Evolutionary conservation across 2,888 invertebrate species (phyloP), one percentile per base, ranked within the genome.

Genomic region (Ischnus inquisitorius): DNA sequence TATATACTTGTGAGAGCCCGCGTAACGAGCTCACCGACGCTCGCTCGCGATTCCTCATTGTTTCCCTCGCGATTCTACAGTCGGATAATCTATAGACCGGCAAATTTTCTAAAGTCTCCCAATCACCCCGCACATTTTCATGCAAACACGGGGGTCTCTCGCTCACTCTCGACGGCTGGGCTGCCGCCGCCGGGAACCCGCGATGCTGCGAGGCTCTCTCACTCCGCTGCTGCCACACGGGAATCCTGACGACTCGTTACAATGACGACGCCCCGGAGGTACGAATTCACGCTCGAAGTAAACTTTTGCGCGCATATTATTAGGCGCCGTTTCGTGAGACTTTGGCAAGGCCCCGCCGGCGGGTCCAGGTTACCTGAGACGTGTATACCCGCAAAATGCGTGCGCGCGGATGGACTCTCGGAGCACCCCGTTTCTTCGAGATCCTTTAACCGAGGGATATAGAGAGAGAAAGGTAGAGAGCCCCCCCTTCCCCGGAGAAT

Each of bases 61-160:
- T 92, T 91, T 91, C 90, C 89, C 6, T 79, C 80, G 84, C 67
- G 69, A 54, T 62, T 67, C 74, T 72, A 62, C 81, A 85, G 65
- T 82, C 86, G 64, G 79, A 89, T 90, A 91, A 92, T 92, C 91
- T 92, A 92, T 92, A 92, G 92, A 89, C 87, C 86, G 16, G 90
- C 91, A 92, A 92, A 93, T 92, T 93, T 92, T 93, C 91, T 91
- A 93, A 92, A 91, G 93, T 93, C 90, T 84, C 88, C 92, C 92
- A 92, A 93, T 93, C 92, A 92, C 91, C 90, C 89, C 71, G 79
- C 79, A 90, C 90, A 93, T 93, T 93, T 93, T 93, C 90, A 93
- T 92, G 92, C 92, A 92, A 93, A 93, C 87, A 74, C 65, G 72
- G 76, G 80, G 74, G 79, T 46, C 67, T 80, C 75, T 64, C 54